Percentiles rank a stretch among this genome's conserved stretches.
Conservation (phyloP, 2,113 vertebrate genomes). For the Mellivora capensis region DNA sequence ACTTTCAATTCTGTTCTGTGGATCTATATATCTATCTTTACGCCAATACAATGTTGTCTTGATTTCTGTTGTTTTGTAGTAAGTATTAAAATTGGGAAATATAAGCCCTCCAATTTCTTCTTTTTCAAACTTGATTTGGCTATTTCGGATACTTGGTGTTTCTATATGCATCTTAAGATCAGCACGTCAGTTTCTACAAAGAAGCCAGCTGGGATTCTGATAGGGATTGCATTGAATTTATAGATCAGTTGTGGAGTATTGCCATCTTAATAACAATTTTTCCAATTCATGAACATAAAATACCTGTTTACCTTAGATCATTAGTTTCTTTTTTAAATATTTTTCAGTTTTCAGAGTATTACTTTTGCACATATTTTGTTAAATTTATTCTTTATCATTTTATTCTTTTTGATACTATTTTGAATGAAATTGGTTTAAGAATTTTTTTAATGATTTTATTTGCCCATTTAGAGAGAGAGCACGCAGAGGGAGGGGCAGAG, state of each 20-base stretch:
- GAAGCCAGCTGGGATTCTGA: background rate
- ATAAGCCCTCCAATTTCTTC: background rate
- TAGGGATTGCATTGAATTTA: background rate
- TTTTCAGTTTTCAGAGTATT: background rate
- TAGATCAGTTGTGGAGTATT: background rate
- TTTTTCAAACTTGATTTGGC: background rate
- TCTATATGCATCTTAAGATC: background rate
- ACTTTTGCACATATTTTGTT: background rate
- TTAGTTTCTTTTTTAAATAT: background rate
- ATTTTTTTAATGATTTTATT: background rate
- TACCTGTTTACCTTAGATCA: background rate
- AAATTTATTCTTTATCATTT: background rate
- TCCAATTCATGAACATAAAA: background rate
- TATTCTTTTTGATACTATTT: background rate
- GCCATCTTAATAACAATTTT: background rate
- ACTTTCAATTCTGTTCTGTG: background rate
- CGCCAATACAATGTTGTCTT: background rate
- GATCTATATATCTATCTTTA: background rate
- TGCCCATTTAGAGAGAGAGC: background rate
- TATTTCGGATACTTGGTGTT: background rate
- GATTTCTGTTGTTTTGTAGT: background rate
- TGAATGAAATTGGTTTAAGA: background rate
- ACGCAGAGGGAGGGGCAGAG: background rate
- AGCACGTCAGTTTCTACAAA: background rate
- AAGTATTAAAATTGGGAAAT: background rate